Conservation (phyloP, 2,888 invertebrate species). For the Meteorus colon region DNA sequence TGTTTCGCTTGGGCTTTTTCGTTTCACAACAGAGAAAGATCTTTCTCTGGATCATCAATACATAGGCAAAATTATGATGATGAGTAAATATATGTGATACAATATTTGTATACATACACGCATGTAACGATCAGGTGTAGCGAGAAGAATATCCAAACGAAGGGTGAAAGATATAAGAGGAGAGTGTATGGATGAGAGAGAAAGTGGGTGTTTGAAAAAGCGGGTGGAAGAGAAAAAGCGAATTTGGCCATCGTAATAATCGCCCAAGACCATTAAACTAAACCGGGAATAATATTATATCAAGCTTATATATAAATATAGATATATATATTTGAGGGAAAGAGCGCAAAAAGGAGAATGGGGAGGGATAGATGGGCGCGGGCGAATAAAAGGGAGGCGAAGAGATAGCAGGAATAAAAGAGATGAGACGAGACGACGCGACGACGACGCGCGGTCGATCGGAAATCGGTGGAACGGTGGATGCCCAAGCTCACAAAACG, state of each 20-base stretch:
- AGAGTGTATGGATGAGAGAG: conserved; percentile 33
- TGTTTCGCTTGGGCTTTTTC: conserved; percentile 63
- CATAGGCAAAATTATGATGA: background rate
- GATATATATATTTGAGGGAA: conserved; percentile 44
- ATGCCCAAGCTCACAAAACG: conserved; percentile 12
- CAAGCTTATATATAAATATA: conserved; percentile 64
- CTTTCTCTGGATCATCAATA: conserved; percentile 30
- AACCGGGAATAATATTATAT: conserved; percentile 74
- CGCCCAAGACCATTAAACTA: conserved; percentile 73
- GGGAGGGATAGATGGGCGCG: conserved; percentile 45
- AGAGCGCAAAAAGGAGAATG: conserved; percentile 43
- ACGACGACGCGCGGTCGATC: conserved; percentile 31
- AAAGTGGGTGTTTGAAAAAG: conserved; percentile 36
- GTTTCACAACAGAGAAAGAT: conserved; percentile 44
- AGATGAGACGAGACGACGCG: conserved; percentile 41
- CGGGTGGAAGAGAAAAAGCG: conserved; percentile 38
- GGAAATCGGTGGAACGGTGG: conserved; percentile 40
- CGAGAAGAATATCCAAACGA: conserved; percentile 3
- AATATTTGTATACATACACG: conserved; percentile 25
- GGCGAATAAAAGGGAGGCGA: conserved; percentile 36
- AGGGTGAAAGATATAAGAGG: conserved; percentile 44
- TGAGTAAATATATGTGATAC: background rate
- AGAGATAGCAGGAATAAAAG: conserved; percentile 44
- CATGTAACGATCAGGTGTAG: conserved; percentile 31
- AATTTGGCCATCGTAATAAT: conserved; percentile 70